Evolutionary conservation across 35 echinoderm and acorn worm genomes (phyloP), one percentile per base, ranked within the genome.

Genomic region (Eucidaris tribuloides): DNA sequence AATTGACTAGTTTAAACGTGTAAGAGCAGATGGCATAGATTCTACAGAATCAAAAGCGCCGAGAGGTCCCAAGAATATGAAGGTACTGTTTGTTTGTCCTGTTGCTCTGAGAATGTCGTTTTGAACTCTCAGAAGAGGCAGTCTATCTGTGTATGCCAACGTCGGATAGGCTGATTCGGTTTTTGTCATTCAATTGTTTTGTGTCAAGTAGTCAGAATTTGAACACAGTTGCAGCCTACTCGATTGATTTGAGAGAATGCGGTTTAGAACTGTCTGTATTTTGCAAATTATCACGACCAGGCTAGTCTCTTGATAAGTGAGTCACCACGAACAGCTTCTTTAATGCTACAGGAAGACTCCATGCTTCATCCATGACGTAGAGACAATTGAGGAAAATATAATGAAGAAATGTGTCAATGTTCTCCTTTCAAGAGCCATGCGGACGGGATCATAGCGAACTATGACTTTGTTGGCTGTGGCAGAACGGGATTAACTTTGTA

Each of bases 41-140:
- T 83, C n/a, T 7, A 90, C 62, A 77, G 80, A 83, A 57, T 90
- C 81, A 77, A 90, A 90, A 29, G 80, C 30, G 81, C 88, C 83
- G 46, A 60, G 20, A 65, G 80, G 32, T 84, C 80, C 35, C 83
- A 40, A 25, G 84, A 27, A 22, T 83, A 78, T 44, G 76, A 49
- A 42, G 83, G 41, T 23, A 82, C 76, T 1, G 60, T 24, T 59
- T 72, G 31, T 44, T 58, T 4, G 17, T 72, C 58, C 34, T 23
- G 76, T 30, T 29, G 58, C 58, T 20, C 62, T 14, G 42, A 62
- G 45, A n/a, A n/a, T n/a, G n/a, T n/a, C n/a, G n/a, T n/a, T n/a
- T n/a, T n/a, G n/a, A n/a, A n/a, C n/a, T n/a, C 43, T 30, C 31
- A 89, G 7, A 2, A 82, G 60, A 2, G n/a, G 79, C 79, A 3